phyloP scores from a whole-genome alignment of 2,888 invertebrate species.

The Lepidochrysops patricia region DNA sequence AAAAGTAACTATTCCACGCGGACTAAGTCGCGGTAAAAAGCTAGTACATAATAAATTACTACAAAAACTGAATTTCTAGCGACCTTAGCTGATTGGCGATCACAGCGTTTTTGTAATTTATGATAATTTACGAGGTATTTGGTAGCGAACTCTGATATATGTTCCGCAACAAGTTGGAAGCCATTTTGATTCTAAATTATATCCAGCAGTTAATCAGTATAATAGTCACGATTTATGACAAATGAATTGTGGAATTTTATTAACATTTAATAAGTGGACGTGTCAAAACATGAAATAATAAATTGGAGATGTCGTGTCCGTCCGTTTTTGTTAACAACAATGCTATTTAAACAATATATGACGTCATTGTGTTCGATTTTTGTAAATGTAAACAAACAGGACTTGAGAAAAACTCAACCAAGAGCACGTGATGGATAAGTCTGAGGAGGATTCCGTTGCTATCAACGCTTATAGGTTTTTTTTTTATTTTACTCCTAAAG shows the following conservation, averaged over 20 bases:
- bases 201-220: neutral
- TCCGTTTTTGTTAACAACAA: conserved; percentile 5
- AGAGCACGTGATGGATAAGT: too few relatives aligned
- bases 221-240: conserved; percentile 7
- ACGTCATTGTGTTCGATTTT: neutral
- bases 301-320: conserved; percentile 6
- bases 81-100: neutral
- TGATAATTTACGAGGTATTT: conserved; percentile 7
- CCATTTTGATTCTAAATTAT: conserved; percentile 8
- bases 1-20: too few relatives aligned
- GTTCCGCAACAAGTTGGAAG: conserved; percentile 8
- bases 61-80: neutral
- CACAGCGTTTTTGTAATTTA: neutral
- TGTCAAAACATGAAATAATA: conserved; percentile 12
- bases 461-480: too few relatives aligned
- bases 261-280: conserved; percentile 4
- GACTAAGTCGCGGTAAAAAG: too few relatives aligned
- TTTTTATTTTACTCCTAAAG: too few relatives aligned
- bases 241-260: conserved; percentile 9
- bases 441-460: too few relatives aligned
- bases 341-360: neutral
- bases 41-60: neutral
- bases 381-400: neutral
- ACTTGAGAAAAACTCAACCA: too few relatives aligned
- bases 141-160: conserved; percentile 2